Conservation (phyloP, 2,797 vertebrate species). For the Coreius guichenoti region DNA sequence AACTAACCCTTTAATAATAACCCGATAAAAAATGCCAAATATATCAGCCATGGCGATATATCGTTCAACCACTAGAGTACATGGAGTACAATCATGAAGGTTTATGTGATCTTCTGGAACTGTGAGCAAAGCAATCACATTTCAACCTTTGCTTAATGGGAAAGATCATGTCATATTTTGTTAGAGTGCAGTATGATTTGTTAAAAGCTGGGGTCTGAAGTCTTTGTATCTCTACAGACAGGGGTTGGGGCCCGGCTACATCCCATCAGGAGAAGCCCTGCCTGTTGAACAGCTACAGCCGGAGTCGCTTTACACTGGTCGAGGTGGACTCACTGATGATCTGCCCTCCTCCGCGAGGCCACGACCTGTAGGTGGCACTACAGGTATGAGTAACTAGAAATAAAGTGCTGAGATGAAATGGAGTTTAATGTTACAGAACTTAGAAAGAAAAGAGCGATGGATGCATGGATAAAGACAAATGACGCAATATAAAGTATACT, state of each 20-base stretch:
- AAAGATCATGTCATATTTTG: not conserved
- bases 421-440: not conserved
- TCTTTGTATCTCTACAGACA: slow-evolving; percentile 74
- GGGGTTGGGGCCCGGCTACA: slow-evolving; percentile 82
- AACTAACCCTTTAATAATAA: too few relatives aligned
- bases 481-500: not conserved
- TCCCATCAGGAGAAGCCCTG: slow-evolving; percentile 79
- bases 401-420: not conserved
- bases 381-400: slow-evolving; percentile 79
- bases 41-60: not conserved
- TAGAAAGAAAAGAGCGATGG: not conserved
- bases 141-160: not conserved
- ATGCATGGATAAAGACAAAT: not conserved
- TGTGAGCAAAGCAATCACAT: not conserved
- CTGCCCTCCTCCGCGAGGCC: slow-evolving; percentile 88
- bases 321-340: slow-evolving; percentile 86
- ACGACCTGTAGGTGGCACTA: slow-evolving; percentile 89
- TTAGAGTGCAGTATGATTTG: not conserved
- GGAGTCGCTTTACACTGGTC: slow-evolving; percentile 83
- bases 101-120: too few relatives aligned
- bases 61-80: not conserved
- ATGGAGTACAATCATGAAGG: not conserved
- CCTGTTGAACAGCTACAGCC: slow-evolving; percentile 73
- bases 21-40: not conserved
- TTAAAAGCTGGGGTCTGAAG: not conserved